A percentile compares a stretch with the other conserved stretches of the same genome.
These are phyloP conservation scores for Pipistrellus pygmaeus DNA, from an alignment of 2,797 vertebrate species.

Conservation along the genomic window DNA sequence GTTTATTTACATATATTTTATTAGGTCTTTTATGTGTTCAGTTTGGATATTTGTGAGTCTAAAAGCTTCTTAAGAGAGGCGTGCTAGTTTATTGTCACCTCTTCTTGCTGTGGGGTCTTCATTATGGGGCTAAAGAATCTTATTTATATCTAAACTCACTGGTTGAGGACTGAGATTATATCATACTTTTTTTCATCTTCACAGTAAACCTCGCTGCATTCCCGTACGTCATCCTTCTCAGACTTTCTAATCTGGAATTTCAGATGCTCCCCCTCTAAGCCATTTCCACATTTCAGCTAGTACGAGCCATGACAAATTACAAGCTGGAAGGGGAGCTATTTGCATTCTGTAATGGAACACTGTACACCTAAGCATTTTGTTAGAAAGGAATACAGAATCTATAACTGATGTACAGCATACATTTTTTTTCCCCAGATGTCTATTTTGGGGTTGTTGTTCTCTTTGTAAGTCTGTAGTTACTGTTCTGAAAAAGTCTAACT, in stretches of 20 bases:
- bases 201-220: neutral
- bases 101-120: neutral
- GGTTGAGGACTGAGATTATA: neutral
- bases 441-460: neutral
- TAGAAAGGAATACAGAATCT: neutral
- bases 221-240: rapidly evolving
- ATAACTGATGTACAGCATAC: neutral
- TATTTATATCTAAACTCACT: neutral
- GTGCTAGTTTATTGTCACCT: neutral
- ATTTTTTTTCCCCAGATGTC: neutral
- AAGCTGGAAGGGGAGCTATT: neutral
- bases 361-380: rapidly evolving
- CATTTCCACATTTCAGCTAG: neutral
- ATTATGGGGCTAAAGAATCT: neutral
- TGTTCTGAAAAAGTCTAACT: neutral
- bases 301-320: neutral
- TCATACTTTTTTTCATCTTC: neutral
- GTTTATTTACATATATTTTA: neutral
- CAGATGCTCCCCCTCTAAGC: neutral
- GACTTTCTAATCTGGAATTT: neutral
- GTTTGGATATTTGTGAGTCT: neutral
- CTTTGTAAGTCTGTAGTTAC: neutral
- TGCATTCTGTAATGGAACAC: rapidly evolving
- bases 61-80: neutral
- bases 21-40: neutral